phyloP scores from a whole-genome alignment of 1,140 invertebrate genomes.

The Halesus radiatus region DNA sequence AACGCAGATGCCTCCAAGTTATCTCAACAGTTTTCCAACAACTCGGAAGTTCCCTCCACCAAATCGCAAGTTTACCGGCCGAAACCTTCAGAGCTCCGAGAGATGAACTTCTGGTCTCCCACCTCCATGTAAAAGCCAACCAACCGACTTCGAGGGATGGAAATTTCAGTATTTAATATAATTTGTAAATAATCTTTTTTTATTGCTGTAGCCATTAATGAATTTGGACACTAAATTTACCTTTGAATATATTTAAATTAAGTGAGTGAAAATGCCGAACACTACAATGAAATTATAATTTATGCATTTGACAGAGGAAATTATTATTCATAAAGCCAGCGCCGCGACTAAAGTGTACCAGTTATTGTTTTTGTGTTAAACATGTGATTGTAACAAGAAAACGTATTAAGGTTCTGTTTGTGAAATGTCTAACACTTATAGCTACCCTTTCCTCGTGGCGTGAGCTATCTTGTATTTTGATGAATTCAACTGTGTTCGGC shows the following conservation, averaged over 20 bases:
- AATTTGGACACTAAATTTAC: constrained; percentile 27
- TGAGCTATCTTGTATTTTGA: not conserved
- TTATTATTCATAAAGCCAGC: too few relatives aligned
- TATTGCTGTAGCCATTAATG: constrained; percentile 29
- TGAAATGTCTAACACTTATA: not conserved
- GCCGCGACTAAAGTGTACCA: too few relatives aligned
- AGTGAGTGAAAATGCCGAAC: not conserved
- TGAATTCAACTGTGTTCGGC: not conserved
- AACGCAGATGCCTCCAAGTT: constrained; percentile 62
- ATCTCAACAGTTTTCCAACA: constrained; percentile 50
- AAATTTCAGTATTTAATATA: constrained; percentile 39
- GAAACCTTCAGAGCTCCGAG: constrained; percentile 80
- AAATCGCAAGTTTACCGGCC: constrained; percentile 66
- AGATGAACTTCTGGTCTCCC: constrained; percentile 89
- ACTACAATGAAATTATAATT: not conserved
- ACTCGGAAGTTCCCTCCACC: constrained; percentile 33
- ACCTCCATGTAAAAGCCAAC: constrained; percentile 78
- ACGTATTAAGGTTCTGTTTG: not conserved
- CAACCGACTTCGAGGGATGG: not conserved
- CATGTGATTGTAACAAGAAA: too few relatives aligned
- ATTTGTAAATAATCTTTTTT: constrained; percentile 32
- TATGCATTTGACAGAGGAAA: constrained; percentile 10
- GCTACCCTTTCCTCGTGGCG: not conserved
- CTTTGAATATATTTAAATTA: not conserved
- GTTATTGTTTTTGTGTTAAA: too few relatives aligned